Evolutionary conservation across 2,888 invertebrate genomes (phyloP).

Genomic region (Resseliella maxima): DNA sequence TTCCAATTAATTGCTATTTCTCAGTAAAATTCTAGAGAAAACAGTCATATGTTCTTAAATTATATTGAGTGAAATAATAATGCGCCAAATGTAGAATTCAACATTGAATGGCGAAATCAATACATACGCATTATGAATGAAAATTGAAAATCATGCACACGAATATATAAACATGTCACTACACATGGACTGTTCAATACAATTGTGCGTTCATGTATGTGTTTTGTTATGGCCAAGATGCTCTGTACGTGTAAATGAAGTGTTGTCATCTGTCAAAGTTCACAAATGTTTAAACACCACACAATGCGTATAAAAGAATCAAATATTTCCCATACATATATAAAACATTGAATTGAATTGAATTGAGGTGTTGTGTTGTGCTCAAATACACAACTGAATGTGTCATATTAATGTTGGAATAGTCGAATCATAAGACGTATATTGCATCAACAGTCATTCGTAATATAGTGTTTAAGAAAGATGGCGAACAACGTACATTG

Average conservation of each 20-base stretch:
- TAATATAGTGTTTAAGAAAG: constrained; percentile 34
- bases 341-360: no score
- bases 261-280: constrained; percentile 39
- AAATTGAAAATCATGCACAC: not conserved
- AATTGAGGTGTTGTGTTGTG: not conserved
- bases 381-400: not conserved
- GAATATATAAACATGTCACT: not conserved
- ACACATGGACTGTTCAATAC: no score
- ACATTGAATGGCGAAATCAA: constrained; percentile 32
- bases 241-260: not conserved
- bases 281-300: constrained; percentile 32
- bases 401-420: constrained; percentile 25
- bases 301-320: not conserved
- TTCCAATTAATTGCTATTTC: not conserved
- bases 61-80: not conserved
- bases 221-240: not conserved
- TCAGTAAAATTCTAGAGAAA: not conserved
- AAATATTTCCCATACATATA: not conserved
- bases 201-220: no score
- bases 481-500: constrained; percentile 45
- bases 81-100: not conserved
- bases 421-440: constrained; percentile 34
- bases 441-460: constrained; percentile 55
- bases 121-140: not conserved
- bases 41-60: not conserved